Percentiles rank a stretch among this genome's conserved stretches.
These are phyloP conservation scores for Mastomys coucha DNA, from an alignment of 2,113 vertebrate species.

Conservation along the genomic window DNA sequence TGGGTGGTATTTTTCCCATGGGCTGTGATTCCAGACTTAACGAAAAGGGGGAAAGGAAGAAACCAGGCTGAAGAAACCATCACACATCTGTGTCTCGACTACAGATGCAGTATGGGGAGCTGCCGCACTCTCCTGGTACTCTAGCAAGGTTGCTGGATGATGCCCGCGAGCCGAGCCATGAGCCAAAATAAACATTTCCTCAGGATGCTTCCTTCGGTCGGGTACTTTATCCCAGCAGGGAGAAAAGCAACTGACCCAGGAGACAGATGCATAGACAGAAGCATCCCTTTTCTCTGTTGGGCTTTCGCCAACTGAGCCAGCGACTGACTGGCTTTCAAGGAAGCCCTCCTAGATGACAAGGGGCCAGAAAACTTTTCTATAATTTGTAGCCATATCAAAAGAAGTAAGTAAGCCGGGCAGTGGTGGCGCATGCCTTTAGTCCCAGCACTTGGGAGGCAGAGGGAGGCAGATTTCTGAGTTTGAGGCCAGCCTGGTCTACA, in stretches of 20 bases:
- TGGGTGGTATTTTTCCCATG: background rate
- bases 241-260: background rate
- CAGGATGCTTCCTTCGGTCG: background rate
- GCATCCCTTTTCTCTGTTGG: background rate
- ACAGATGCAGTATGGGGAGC: too few relatives aligned
- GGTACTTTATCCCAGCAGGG: background rate
- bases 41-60: background rate
- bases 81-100: background rate
- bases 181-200: background rate
- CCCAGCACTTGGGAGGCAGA: too few relatives aligned
- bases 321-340: background rate
- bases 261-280: background rate
- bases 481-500: too few relatives aligned
- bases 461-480: too few relatives aligned
- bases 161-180: accelerated
- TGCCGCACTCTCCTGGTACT: too few relatives aligned
- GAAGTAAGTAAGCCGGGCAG: background rate
- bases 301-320: too few relatives aligned
- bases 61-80: background rate
- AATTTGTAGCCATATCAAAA: background rate
- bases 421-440: too few relatives aligned
- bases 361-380: background rate
- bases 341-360: background rate
- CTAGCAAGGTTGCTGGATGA: background rate
- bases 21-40: background rate